Base-by-base conservation (phyloP, 2,113 vertebrate species). In the Oryzias celebensis region DNA sequence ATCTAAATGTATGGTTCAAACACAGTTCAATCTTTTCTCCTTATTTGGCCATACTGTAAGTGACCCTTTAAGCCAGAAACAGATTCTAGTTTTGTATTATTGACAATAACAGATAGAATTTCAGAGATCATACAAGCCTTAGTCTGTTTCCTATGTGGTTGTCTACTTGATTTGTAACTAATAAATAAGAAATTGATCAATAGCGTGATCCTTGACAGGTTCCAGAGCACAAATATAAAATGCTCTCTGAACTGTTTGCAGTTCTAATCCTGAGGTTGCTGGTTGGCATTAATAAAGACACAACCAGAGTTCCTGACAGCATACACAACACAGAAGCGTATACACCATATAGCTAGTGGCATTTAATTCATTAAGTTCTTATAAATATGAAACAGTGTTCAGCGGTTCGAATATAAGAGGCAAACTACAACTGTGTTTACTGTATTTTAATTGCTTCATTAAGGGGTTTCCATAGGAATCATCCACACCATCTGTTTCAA, bases 11-110 rank as follows among this genome's bases (percentile, higher is more conserved):
- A 65, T 53, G 23, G 4, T 62, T 68, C 52, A 55, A 51, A 53
- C 53, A 54, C 53, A 80, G 51, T 43, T 26, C 50, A 17, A 79
- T 63, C 75, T 71, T 57, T 79, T 44, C 77, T 77, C 26, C 26
- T 58, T 61, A 16, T 72, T 64, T 69, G 58, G 55, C 26, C 7
- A 28, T 4, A 20, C 20, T 20, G 20, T 20, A 28, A 28, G 26
- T 28, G 26, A 28, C 26, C 26, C 26, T 28, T 20, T 28, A 28
- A 28, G 26, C 5, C 26, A 28, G 26, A 28, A 28, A 28, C 4
- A 28, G 26, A 28, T 28, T 28, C 26, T 28, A 28, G 26, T 28
- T 28, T 28, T 28, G 26, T 28, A 28, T 36, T 36, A 36, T 2
- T 12, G 36, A 36, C 36, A 36, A 12, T 12, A 36, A 36, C 36